Percentiles rank a stretch among this genome's conserved stretches.
phyloP scores from a whole-genome alignment of 1,140 invertebrate species.

The Lanistes nyassanus region DNA sequence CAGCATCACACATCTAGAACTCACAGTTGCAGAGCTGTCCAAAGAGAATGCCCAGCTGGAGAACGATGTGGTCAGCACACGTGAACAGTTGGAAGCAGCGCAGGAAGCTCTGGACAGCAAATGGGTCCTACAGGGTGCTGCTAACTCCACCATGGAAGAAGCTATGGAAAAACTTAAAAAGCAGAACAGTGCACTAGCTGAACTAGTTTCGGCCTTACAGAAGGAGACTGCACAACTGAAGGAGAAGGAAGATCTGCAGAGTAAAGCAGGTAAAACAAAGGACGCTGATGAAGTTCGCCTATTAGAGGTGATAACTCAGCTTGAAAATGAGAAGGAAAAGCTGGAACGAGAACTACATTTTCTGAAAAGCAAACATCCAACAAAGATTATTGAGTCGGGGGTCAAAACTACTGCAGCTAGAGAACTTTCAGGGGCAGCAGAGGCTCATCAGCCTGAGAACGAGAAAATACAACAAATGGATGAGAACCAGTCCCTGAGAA shows the following conservation, averaged over 20 bases:
- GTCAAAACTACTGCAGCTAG: too few relatives aligned
- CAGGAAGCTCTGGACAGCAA: conserved; percentile 3
- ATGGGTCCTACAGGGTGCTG: neutral
- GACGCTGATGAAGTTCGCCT: too few relatives aligned
- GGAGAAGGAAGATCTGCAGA: conserved; percentile 10
- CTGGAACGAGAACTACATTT: conserved; percentile 1
- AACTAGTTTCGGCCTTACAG: conserved; percentile 1
- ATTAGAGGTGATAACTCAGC: neutral
- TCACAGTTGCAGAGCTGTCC: conserved; percentile 47
- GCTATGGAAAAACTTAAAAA: neutral
- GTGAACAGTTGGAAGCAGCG: conserved; percentile 9
- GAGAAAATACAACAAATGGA: conserved; percentile 23
- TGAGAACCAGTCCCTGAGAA: conserved; percentile 46
- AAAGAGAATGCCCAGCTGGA: conserved; percentile 49
- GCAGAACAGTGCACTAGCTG: neutral
- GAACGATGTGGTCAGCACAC: conserved; percentile 26
- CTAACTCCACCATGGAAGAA: neutral
- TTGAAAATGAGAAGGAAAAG: conserved; percentile 2
- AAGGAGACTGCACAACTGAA: neutral
- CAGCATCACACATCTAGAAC: conserved; percentile 39
- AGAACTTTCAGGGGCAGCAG: too few relatives aligned
- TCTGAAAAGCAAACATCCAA: neutral
- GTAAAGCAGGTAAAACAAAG: too few relatives aligned
- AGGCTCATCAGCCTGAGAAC: conserved; percentile 11
- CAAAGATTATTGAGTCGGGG: too few relatives aligned